Evolutionary conservation across 2,888 invertebrate genomes (phyloP).

Genomic region (Caenorhabditis doughertyi): DNA sequence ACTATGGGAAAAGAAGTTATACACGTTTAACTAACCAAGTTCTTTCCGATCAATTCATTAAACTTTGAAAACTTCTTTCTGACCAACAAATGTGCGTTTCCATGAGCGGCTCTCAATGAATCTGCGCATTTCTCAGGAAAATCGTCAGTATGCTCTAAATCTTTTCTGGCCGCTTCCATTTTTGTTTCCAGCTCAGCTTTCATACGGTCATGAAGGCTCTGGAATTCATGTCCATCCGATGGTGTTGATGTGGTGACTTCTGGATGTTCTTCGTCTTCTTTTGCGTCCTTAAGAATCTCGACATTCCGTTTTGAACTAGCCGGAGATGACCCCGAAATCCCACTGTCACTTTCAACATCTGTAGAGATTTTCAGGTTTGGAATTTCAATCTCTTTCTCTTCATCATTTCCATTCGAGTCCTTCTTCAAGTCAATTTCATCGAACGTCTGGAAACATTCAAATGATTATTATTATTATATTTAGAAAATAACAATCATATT

Average conservation of each 20-base stretch:
- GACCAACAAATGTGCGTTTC: slow-evolving; percentile 65
- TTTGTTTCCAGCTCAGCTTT: slow-evolving; percentile 41
- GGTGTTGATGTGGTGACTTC: slow-evolving; percentile 47
- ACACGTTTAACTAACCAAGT: slow-evolving; percentile 42
- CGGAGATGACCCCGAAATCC: slow-evolving; percentile 61
- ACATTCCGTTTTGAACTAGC: slow-evolving; percentile 51
- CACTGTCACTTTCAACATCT: slow-evolving; percentile 63
- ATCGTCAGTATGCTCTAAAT: slow-evolving; percentile 59
- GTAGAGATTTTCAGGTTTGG: slow-evolving; percentile 39
- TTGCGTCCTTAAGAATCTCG: slow-evolving; percentile 40
- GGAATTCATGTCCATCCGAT: slow-evolving; percentile 49
- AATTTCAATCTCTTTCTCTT: slow-evolving; percentile 34
- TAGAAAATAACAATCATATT: neutral
- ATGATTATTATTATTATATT: neutral
- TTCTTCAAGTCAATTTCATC: slow-evolving; percentile 57
- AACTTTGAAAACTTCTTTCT: slow-evolving; percentile 67
- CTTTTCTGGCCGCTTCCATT: slow-evolving; percentile 55
- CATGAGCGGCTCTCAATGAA: slow-evolving; percentile 57
- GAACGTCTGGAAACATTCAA: slow-evolving; percentile 48
- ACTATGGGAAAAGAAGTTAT: neutral
- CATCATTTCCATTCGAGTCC: slow-evolving; percentile 57
- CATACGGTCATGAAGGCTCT: slow-evolving; percentile 43
- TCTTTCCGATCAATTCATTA: slow-evolving; percentile 58
- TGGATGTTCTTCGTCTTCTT: slow-evolving; percentile 23
- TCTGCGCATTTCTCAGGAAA: slow-evolving; percentile 62